These are phyloP conservation scores for Dendrolimus pini DNA, from an alignment of 2,888 invertebrate species.

Conservation along the genomic window DNA sequence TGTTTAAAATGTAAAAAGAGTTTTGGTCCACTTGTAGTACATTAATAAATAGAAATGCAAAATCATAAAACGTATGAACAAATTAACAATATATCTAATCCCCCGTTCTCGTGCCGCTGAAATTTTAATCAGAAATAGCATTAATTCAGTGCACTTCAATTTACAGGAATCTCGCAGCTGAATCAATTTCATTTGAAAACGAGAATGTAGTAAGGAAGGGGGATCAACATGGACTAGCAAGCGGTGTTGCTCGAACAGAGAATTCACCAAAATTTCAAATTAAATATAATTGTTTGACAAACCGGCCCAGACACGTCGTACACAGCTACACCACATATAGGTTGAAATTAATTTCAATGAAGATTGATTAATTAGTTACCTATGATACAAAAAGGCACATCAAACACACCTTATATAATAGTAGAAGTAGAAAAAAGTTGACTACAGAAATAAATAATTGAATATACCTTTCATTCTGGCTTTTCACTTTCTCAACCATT, in stretches of 20 bases:
- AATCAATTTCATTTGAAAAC: conserved; percentile 47
- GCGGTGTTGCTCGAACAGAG: neutral
- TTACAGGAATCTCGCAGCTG: conserved; percentile 19
- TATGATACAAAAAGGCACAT: neutral
- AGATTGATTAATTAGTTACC: neutral
- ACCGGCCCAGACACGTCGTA: no score
- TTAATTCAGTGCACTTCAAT: conserved; percentile 1
- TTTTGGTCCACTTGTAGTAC: no score
- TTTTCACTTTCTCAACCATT: neutral
- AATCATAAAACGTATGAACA: neutral
- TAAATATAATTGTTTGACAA: no score
- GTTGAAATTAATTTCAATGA: neutral
- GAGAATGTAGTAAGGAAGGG: conserved; percentile 27
- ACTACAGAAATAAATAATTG: no score
- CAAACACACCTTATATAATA: neutral
- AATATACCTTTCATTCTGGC: no score
- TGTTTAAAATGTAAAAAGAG: no score
- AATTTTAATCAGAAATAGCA: neutral
- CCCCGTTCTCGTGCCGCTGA: neutral
- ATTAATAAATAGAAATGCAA: neutral
- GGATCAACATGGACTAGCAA: conserved; percentile 30
- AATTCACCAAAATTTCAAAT: no score
- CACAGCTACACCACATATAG: no score
- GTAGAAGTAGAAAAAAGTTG: no score
- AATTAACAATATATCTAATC: neutral